Conservation (phyloP, 1,140 invertebrate species). For the Potamilus streckersoni region DNA sequence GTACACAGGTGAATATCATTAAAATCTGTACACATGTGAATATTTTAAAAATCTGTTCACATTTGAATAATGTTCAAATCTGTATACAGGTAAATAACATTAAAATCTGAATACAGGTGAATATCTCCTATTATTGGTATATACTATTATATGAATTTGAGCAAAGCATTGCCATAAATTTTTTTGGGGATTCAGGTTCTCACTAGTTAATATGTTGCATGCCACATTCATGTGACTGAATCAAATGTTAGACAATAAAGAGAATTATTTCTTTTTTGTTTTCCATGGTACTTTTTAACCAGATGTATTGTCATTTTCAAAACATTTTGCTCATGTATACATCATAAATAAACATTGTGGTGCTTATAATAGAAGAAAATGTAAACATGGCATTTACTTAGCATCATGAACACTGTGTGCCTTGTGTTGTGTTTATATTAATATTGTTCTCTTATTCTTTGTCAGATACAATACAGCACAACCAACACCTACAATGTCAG, state of each 20-base stretch:
- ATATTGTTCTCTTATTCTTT: background rate
- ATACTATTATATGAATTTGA: background rate
- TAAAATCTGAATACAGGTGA: slow-evolving; percentile 19
- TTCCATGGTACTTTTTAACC: too few relatives aligned
- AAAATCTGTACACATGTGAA: slow-evolving; percentile 59
- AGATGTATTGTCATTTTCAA: too few relatives aligned
- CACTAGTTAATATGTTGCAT: background rate
- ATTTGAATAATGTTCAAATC: too few relatives aligned
- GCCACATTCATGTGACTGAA: background rate
- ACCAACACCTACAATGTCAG: slow-evolving; percentile 44
- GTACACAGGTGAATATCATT: slow-evolving; percentile 53
- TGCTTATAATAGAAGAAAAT: too few relatives aligned
- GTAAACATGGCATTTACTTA: too few relatives aligned
- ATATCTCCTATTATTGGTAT: background rate
- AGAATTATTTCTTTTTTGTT: background rate
- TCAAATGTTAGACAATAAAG: background rate
- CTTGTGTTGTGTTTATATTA: too few relatives aligned
- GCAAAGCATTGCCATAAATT: background rate
- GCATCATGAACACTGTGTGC: too few relatives aligned
- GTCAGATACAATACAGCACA: slow-evolving; percentile 56
- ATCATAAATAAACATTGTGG: too few relatives aligned
- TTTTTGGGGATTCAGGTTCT: background rate
- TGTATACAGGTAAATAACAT: too few relatives aligned
- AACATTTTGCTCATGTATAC: too few relatives aligned
- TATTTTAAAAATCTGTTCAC: background rate